Percentiles rank a stretch among this genome's conserved stretches.
phyloP scores from a whole-genome alignment of 2,113 vertebrate genomes.

The Grammomys dolichurus region DNA sequence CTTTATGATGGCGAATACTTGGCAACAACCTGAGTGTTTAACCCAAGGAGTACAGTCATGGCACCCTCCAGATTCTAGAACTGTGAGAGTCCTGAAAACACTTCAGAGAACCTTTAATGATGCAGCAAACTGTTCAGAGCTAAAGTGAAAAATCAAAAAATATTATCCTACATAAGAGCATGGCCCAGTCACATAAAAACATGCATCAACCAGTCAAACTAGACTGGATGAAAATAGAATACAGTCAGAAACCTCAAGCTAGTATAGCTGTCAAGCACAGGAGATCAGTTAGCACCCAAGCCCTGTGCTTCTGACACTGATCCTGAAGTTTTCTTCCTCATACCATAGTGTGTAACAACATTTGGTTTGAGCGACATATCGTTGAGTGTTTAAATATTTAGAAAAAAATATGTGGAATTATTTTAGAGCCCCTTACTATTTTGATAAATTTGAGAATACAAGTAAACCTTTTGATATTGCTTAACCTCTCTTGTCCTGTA shows the following conservation, averaged over 20 bases:
- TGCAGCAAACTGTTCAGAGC: background rate
- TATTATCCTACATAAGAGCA: background rate
- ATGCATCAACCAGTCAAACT: background rate
- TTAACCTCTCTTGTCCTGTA: background rate
- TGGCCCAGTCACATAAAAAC: background rate
- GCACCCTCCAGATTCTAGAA: background rate
- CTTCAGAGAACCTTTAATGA: constrained; percentile 12
- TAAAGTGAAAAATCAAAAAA: background rate
- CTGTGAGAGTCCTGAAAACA: background rate
- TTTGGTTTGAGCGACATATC: background rate
- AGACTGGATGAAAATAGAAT: background rate
- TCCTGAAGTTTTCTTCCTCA: background rate
- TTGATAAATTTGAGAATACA: background rate
- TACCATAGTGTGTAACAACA: background rate
- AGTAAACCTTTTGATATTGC: background rate
- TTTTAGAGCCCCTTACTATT: background rate
- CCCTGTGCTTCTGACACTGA: background rate
- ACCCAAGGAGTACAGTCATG: background rate
- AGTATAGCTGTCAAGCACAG: background rate
- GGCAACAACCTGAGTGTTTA: background rate
- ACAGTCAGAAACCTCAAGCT: background rate
- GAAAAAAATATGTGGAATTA: constrained; percentile 36
- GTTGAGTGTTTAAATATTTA: constrained; percentile 4
- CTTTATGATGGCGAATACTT: constrained; percentile 18
- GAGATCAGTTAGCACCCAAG: background rate